These are phyloP conservation scores for Amphibalanus amphitrite DNA, from an alignment of 1,140 invertebrate genomes.

Conservation along the genomic window DNA sequence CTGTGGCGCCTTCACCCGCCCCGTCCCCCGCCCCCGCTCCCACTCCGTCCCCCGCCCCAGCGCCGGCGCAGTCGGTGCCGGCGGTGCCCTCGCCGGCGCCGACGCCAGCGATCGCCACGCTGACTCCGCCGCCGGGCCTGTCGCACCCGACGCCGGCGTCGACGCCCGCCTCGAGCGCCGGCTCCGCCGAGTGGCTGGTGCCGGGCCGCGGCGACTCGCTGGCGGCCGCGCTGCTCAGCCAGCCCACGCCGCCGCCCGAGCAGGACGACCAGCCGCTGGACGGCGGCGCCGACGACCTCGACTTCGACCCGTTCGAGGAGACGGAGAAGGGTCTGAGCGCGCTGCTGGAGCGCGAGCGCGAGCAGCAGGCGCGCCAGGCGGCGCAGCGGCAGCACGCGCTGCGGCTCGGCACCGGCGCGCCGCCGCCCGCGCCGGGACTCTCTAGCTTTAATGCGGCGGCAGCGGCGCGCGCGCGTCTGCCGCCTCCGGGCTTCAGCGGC, in stretches of 20 bases:
- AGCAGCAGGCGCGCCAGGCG: slow-evolving; percentile 30
- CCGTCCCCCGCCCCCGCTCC: slow-evolving; percentile 8
- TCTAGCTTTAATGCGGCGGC: not conserved
- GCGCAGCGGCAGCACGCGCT: slow-evolving; percentile 22
- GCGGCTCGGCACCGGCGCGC: slow-evolving; percentile 1
- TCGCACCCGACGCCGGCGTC: not conserved
- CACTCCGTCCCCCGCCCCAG: slow-evolving; percentile 10
- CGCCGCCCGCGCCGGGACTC: no score
- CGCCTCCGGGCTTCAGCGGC: slow-evolving; percentile 46
- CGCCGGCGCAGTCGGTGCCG: slow-evolving; percentile 13
- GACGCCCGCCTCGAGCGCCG: not conserved
- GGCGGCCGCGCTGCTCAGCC: slow-evolving; percentile 3
- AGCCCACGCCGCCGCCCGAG: slow-evolving; percentile 8
- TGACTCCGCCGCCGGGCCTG: slow-evolving; percentile 7
- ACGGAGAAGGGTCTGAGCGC: slow-evolving; percentile 85
- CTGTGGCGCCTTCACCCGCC: slow-evolving; percentile 6
- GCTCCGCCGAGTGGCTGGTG: not conserved
- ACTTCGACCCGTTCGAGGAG: slow-evolving; percentile 90
- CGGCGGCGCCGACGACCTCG: slow-evolving; percentile 38
- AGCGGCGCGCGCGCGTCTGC: slow-evolving; percentile 36
- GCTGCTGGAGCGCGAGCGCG: slow-evolving; percentile 71
- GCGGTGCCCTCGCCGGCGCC: slow-evolving; percentile 15
- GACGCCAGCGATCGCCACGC: slow-evolving; percentile 9
- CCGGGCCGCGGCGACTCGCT: not conserved
- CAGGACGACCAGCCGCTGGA: slow-evolving; percentile 7